These are phyloP conservation scores for Acanthurus leucopareius DNA, from an alignment of 2,797 vertebrate genomes.

Conservation along the genomic window DNA sequence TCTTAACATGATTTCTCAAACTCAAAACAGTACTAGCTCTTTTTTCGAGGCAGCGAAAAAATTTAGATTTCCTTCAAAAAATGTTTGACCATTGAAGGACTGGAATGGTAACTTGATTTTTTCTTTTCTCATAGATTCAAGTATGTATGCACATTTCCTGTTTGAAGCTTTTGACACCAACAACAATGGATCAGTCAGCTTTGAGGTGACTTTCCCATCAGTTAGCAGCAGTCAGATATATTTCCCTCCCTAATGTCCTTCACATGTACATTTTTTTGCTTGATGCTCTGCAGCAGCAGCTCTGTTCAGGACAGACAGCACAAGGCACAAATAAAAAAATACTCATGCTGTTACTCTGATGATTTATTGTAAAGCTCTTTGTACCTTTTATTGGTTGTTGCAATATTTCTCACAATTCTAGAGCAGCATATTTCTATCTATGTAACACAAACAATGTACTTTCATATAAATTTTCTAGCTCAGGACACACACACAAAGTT, in stretches of 20 bases:
- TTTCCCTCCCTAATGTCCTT: not conserved
- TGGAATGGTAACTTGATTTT: conserved; percentile 2
- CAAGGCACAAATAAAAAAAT: no score
- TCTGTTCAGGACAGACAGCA: no score
- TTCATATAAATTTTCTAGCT: not conserved
- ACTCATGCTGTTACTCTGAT: not conserved
- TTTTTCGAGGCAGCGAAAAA: no score
- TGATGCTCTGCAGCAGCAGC: no score
- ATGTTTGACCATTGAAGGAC: not conserved
- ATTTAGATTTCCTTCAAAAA: no score
- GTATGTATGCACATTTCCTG: conserved; percentile 96
- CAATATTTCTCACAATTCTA: not conserved
- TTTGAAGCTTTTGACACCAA: conserved; percentile 97
- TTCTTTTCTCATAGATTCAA: conserved; percentile 88
- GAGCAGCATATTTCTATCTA: not conserved
- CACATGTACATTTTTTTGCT: no score
- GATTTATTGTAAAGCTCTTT: no score
- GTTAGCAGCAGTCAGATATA: not conserved
- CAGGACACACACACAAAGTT: not conserved
- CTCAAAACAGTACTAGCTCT: no score
- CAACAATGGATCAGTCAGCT: conserved; percentile 93
- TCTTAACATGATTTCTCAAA: no score
- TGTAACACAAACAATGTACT: not conserved
- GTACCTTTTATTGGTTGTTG: not conserved
- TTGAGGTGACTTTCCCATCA: conserved; percentile 87